Conservation (phyloP, 2,797 vertebrate genomes). For the Okamejei kenojei region DNA sequence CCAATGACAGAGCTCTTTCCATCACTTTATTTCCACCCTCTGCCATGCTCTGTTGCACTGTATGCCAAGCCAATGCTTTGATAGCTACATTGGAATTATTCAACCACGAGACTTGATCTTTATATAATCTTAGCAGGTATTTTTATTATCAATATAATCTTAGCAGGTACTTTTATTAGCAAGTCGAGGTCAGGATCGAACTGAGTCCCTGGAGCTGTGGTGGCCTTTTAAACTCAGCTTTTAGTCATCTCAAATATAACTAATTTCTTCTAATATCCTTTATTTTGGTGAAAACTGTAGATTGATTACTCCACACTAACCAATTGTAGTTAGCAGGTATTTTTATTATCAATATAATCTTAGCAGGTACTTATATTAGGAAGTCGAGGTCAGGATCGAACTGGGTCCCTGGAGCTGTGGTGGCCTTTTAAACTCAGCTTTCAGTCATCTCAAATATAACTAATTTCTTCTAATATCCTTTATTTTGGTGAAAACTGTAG, state of each 20-base stretch:
- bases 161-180: background rate
- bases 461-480: background rate
- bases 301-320: too few relatives aligned
- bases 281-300: background rate
- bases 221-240: background rate
- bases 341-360: background rate
- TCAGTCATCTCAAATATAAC: background rate
- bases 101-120: background rate
- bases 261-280: background rate
- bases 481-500: background rate
- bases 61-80: background rate
- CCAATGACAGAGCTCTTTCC: background rate
- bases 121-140: background rate
- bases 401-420: too few relatives aligned
- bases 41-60: background rate
- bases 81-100: constrained; percentile 7
- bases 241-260: background rate
- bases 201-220: too few relatives aligned
- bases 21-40: background rate
- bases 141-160: background rate
- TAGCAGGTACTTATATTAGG: background rate
- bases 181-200: too few relatives aligned
- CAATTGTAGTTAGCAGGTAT: background rate
- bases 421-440: background rate
- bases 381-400: too few relatives aligned